Evolutionary conservation across 2,888 invertebrate species (phyloP).

Genomic region (Conus canariensis): DNA sequence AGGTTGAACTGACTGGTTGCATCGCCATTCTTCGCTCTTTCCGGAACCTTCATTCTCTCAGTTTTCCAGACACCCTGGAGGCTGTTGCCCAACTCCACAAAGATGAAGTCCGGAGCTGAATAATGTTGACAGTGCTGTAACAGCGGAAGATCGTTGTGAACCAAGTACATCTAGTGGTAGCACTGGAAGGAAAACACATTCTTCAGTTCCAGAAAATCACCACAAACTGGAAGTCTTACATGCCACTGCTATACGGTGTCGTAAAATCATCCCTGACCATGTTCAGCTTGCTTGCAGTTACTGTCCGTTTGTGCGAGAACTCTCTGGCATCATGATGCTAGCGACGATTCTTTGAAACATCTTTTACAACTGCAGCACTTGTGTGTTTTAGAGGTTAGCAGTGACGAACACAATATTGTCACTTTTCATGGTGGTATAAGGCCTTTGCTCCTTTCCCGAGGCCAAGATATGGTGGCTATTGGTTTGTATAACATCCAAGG

Average conservation of each 20-base stretch:
- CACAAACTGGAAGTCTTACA: constrained; percentile 44
- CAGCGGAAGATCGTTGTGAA: background rate
- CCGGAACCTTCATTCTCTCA: constrained; percentile 36
- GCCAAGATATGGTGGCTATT: constrained; percentile 44
- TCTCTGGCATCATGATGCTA: constrained; percentile 42
- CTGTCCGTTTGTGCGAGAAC: constrained; percentile 46
- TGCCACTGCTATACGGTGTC: constrained; percentile 47
- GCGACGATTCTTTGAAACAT: constrained; percentile 33
- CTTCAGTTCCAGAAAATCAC: background rate
- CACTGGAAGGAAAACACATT: background rate
- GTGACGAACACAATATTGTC: constrained; percentile 48
- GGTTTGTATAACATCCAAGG: constrained; percentile 50
- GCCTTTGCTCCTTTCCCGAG: constrained; percentile 50
- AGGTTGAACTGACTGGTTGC: constrained; percentile 44
- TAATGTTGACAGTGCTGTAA: background rate
- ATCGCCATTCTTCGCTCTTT: constrained; percentile 38
- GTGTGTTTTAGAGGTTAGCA: constrained; percentile 47
- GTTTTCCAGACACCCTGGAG: constrained; percentile 43
- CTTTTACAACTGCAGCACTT: constrained; percentile 46
- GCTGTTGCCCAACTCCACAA: constrained; percentile 42
- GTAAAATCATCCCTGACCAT: constrained; percentile 36
- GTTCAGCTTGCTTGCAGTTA: constrained; percentile 41
- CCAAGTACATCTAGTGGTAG: background rate
- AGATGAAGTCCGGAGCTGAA: background rate
- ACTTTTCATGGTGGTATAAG: constrained; percentile 54